A percentile compares a stretch with the other conserved stretches of the same genome.
Evolutionary conservation across 2,888 invertebrate genomes (phyloP).

Genomic region (Escarpia spicata): DNA sequence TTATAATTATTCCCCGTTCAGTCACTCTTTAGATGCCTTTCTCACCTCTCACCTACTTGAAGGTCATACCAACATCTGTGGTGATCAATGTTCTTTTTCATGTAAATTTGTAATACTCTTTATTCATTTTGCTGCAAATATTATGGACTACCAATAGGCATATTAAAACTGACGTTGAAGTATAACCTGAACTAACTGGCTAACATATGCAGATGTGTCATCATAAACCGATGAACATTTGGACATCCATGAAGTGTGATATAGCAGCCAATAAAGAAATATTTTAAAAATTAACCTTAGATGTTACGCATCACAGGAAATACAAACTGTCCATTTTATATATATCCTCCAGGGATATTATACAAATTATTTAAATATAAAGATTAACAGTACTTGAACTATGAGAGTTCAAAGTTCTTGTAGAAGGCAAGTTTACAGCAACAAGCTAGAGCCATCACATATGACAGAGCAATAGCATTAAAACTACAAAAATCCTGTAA

Average conservation of each 20-base stretch:
- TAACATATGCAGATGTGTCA: neutral
- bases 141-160: neutral
- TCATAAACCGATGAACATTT: neutral
- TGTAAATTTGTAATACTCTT: neutral
- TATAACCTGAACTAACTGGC: neutral
- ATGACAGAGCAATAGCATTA: neutral
- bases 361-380: too few relatives aligned
- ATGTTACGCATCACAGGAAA: neutral
- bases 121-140: neutral
- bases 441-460: neutral
- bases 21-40: neutral
- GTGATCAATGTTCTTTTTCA: neutral
- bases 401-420: too few relatives aligned
- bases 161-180: neutral
- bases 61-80: neutral
- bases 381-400: too few relatives aligned
- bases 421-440: neutral
- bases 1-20: neutral
- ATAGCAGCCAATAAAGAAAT: constrained; percentile 3
- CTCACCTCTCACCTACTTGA: neutral
- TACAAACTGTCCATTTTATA: neutral
- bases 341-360: neutral
- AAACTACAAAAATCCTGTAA: neutral
- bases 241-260: neutral
- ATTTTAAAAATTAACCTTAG: neutral